These are phyloP conservation scores for Rhabdomys pumilio DNA, from an alignment of 2,797 vertebrate genomes.

Conservation along the genomic window DNA sequence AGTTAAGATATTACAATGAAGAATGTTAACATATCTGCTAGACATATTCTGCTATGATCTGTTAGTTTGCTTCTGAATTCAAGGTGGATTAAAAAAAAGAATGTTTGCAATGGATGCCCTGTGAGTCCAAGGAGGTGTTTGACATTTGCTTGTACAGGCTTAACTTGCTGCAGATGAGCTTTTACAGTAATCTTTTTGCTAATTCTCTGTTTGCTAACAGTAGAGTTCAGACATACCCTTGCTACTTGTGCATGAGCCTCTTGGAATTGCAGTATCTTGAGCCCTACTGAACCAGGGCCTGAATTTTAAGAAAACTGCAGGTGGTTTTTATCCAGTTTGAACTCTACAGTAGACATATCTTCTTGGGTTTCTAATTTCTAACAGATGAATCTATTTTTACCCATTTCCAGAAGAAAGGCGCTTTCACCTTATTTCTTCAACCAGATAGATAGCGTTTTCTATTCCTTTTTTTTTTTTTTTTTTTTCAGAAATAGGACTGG, in stretches of 20 bases:
- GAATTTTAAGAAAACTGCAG: conserved; percentile 47
- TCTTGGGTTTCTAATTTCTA: conserved; percentile 72
- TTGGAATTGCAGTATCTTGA: conserved; percentile 35
- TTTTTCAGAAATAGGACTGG: conserved; percentile 12
- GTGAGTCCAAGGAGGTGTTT: background rate
- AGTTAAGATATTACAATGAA: background rate
- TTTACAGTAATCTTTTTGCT: conserved; percentile 24
- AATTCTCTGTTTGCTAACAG: background rate
- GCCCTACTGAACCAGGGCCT: background rate
- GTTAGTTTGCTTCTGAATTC: conserved; percentile 40
- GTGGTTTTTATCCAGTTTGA: conserved; percentile 53
- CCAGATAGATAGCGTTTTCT: conserved; percentile 30
- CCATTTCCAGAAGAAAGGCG: conserved; percentile 22
- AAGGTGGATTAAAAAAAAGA: background rate
- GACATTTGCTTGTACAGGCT: background rate
- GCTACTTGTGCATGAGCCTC: background rate
- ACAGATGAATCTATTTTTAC: conserved; percentile 69
- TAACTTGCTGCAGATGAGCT: background rate
- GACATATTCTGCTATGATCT: conserved; percentile 13
- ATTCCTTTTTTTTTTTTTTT: background rate
- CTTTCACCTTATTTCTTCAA: conserved; percentile 59
- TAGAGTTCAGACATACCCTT: background rate
- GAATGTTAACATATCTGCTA: background rate
- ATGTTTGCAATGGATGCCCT: background rate
- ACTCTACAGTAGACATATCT: conserved; percentile 29